phyloP scores from a whole-genome alignment of 2,888 invertebrate genomes.

The Hyposoter dolosus region DNA sequence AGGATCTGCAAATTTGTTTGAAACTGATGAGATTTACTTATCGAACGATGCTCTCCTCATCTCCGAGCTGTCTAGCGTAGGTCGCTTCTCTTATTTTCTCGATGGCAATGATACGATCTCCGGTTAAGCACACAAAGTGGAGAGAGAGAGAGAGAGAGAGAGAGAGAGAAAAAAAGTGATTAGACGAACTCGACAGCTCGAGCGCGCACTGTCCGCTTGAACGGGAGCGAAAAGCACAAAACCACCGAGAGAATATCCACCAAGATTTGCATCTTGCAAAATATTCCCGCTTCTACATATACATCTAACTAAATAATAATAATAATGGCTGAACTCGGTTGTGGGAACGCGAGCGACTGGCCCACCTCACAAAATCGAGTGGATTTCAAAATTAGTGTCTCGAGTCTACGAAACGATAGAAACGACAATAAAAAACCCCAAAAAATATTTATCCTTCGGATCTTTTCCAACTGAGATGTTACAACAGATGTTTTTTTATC shows the following conservation, averaged over 20 bases:
- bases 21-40: constrained; percentile 74
- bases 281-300: constrained; percentile 71
- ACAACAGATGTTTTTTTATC: constrained; percentile 20
- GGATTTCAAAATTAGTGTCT: constrained; percentile 38
- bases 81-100: constrained; percentile 12
- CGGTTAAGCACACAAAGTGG: constrained; percentile 58
- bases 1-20: constrained; percentile 33
- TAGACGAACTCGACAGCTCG: constrained; percentile 53
- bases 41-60: constrained; percentile 80
- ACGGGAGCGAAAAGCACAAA: constrained; percentile 65
- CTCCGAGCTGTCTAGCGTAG: constrained; percentile 53
- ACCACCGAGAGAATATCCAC: constrained; percentile 69
- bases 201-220: constrained; percentile 56
- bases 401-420: constrained; percentile 2
- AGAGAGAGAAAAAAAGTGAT: constrained; percentile 6
- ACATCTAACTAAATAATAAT: constrained; percentile 55
- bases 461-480: neutral
- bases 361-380: constrained; percentile 1
- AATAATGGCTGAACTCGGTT: constrained; percentile 18
- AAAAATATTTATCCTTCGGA: neutral
- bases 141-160: neutral
- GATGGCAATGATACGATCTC: constrained; percentile 10
- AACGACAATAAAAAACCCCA: neutral
- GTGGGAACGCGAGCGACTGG: neutral
- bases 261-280: constrained; percentile 79